A percentile compares a stretch with the other conserved stretches of the same genome.
Evolutionary conservation across 2,113 vertebrate species (phyloP).

Genomic region (Ciconia maguari): DNA sequence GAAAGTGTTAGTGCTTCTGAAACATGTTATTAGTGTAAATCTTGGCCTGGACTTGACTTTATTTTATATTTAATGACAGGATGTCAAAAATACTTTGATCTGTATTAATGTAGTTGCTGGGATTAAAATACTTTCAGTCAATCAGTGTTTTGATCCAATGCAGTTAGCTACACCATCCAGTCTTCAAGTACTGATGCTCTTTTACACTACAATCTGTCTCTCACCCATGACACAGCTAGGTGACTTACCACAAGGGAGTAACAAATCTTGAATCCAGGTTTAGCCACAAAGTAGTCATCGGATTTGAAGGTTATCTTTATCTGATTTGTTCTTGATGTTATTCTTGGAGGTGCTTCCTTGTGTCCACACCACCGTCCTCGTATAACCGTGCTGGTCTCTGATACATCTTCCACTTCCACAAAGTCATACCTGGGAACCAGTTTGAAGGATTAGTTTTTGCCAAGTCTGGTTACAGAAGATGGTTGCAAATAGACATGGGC

Average conservation of each 20-base stretch:
- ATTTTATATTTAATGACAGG: slow-evolving; percentile 9
- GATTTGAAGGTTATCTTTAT: slow-evolving; percentile 97
- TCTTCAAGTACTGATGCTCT: background rate
- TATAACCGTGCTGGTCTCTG: slow-evolving; percentile 87
- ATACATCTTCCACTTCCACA: slow-evolving; percentile 93
- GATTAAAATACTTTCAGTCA: slow-evolving; percentile 13
- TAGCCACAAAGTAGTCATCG: slow-evolving; percentile 95
- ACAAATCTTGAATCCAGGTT: slow-evolving; percentile 94
- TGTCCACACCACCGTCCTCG: slow-evolving; percentile 96
- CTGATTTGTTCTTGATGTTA: slow-evolving; percentile 88
- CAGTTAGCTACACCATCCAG: background rate
- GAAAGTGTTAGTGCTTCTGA: background rate
- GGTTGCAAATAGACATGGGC: background rate
- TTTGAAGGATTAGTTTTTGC: background rate
- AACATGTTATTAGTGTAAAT: slow-evolving; percentile 3
- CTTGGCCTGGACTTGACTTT: slow-evolving; percentile 1
- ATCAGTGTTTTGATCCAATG: background rate
- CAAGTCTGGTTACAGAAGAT: background rate
- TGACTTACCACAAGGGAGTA: slow-evolving; percentile 91
- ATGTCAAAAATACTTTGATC: slow-evolving; percentile 9
- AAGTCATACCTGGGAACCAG: slow-evolving; percentile 88
- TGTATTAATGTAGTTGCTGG: background rate
- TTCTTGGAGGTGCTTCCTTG: slow-evolving; percentile 84
- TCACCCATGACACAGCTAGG: background rate
- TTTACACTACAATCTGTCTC: background rate